Evolutionary conservation across 2,113 vertebrate species (phyloP), one percentile per base, ranked within the genome.

Genomic region (Oxyruncus cristatus): DNA sequence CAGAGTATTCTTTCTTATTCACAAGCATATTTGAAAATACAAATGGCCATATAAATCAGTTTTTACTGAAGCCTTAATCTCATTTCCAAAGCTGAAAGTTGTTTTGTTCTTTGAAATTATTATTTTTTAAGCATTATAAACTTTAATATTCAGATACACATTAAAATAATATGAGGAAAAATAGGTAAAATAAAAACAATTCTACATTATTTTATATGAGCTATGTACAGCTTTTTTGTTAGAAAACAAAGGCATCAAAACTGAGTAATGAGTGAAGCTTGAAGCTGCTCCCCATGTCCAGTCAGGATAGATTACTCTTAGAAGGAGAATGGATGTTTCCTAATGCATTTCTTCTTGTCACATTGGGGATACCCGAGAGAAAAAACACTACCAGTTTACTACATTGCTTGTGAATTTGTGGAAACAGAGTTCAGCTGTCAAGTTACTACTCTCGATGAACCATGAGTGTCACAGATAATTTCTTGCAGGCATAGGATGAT

Each of bases 1-100:
- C 30, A 96, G 77, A n/a, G 65, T 89, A 17, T 90, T 68, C 63
- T 95, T 94, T 59, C 37, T 46, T 91, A 61, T 74, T 95, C 55
- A 83, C 27, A 53, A 55, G 4, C 13, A 8, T n/a, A 35, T 88
- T 73, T 92, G 91, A 82, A 91, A 95, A 85, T 35, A 85, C 17
- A 52, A 75, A 89, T 24, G 41, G 70, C 9, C 4, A 3, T 30
- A 62, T 30, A 23, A 6, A 46, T 67, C 27, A 35, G 7, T 20
- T 73, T 92, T 83, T 79, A 80, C 33, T 27, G 47, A 91, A 62
- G 24, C 8, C 39, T 66, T 76, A n/a, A 65, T 71, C 59, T 88
- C 7, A 41, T 79, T 93, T 85, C 35, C 55, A 76, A 83, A 94
- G 65, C 20, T 14, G 67, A 94, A 86, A 89, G 23, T 23, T 68